Percentiles rank a stretch among this genome's conserved stretches.
Evolutionary conservation across 2,888 invertebrate species (phyloP).

Genomic region (Acleris emargana): DNA sequence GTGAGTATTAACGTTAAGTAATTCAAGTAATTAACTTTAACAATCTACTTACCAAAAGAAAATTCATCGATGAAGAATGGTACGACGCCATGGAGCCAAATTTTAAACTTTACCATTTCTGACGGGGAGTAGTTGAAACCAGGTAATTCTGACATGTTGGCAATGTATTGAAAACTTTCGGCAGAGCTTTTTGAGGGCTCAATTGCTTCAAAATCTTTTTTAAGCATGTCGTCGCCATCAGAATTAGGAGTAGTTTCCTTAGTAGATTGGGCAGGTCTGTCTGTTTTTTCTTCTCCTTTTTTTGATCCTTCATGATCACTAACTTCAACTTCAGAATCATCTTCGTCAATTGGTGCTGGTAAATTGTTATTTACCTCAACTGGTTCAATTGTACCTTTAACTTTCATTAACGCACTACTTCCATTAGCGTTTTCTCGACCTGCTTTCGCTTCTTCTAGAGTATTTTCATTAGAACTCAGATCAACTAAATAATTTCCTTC

Average conservation of each 20-base stretch:
- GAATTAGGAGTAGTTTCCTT: too few relatives aligned
- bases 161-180: background rate
- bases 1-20: too few relatives aligned
- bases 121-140: slow-evolving; percentile 55
- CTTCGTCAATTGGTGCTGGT: background rate
- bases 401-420: background rate
- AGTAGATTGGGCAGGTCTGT: background rate
- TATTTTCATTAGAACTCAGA: too few relatives aligned
- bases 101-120: slow-evolving; percentile 59
- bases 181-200: background rate
- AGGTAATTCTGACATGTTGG: slow-evolving; percentile 36
- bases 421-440: too few relatives aligned
- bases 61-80: slow-evolving; percentile 67
- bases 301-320: background rate
- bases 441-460: too few relatives aligned
- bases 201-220: background rate
- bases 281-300: background rate
- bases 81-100: slow-evolving; percentile 66
- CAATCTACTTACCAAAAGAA: slow-evolving; percentile 61
- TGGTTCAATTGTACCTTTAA: background rate
- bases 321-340: background rate
- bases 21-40: too few relatives aligned
- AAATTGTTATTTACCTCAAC: background rate
- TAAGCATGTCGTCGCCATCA: too few relatives aligned
- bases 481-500: too few relatives aligned